Evolutionary conservation across 2,888 invertebrate species (phyloP).

Genomic region (Pristionchus japonicus): DNA sequence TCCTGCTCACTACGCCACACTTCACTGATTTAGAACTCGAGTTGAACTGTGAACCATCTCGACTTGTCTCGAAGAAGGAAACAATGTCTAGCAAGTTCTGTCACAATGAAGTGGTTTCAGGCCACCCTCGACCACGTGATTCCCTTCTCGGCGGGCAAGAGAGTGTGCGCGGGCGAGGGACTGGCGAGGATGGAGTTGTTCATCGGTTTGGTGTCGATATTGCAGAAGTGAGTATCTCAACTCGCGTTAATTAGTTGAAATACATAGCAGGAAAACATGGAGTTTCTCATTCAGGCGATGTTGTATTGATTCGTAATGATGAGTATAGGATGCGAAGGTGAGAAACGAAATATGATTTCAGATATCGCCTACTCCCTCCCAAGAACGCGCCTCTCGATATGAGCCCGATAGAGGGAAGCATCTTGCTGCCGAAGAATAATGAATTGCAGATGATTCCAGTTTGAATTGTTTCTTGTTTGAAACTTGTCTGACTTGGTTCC

Average conservation of each 20-base stretch:
- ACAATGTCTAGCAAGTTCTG: not conserved
- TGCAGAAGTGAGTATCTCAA: too few relatives aligned
- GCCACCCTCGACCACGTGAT: not conserved
- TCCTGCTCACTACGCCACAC: too few relatives aligned
- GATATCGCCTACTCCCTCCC: slow-evolving; percentile 10
- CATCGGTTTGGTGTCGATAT: not conserved
- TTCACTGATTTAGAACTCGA: too few relatives aligned
- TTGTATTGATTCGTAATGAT: too few relatives aligned
- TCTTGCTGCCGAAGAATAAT: not conserved
- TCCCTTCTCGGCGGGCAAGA: not conserved
- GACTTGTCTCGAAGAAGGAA: not conserved
- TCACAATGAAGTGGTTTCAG: not conserved
- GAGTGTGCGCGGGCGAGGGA: slow-evolving; percentile 35
- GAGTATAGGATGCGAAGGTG: too few relatives aligned
- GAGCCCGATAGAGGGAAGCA: not conserved
- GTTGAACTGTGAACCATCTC: not conserved
- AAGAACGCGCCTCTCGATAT: not conserved
- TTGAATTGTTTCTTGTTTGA: too few relatives aligned
- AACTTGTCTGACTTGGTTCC: too few relatives aligned
- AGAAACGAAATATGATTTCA: too few relatives aligned
- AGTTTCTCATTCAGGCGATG: too few relatives aligned
- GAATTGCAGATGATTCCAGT: not conserved
- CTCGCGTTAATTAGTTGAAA: too few relatives aligned
- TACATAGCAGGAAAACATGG: too few relatives aligned
- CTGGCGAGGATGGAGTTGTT: slow-evolving; percentile 40